Base-by-base conservation (phyloP, 2,888 invertebrate species). In the Quadroppia sp. region DNA sequence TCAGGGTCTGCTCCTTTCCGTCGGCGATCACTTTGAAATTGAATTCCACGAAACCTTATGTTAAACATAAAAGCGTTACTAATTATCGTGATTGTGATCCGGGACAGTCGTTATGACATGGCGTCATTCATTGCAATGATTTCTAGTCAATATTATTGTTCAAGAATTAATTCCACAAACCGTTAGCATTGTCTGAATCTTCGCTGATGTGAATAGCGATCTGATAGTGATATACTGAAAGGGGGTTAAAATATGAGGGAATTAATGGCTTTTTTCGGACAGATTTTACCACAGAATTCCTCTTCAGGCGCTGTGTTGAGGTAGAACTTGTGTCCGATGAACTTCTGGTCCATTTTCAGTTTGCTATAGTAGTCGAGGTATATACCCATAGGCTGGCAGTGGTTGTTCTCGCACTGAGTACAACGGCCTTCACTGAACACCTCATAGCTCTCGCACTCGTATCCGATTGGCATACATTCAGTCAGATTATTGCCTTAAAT, bases 141-240 rank as follows among this genome's bases (percentile, higher is more conserved):
- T n/a, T n/a, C n/a, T n/a, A n/a, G n/a, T n/a, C n/a, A n/a, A n/a
- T n/a, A n/a, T n/a, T n/a, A n/a, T n/a, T n/a, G n/a, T n/a, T n/a
- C n/a, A n/a, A n/a, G n/a, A n/a, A n/a, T n/a, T n/a, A n/a, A n/a
- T n/a, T n/a, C n/a, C n/a, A 15, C n/a, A 36, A n/a, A 28, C 36
- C 32, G 1, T 7, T 36, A n/a, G 61, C n/a, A 9, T 32, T 13
- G 20, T 15, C 25, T 1, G 64, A 64, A 1, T 64, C 36, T 23
- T 36, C 2, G 1, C 45, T 9, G 1, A 69, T 28, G 15, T 69
- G 69, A 17, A 69, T 17, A 15, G 69, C 69, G 6, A 69, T 42
- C 42, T 69, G 69, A 69, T 69, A 69, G 45, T 69, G 69, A 69
- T 20, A 42, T 23, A 69, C 69, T 69, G 36, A 28, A 42, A 45